Conservation (phyloP, 2,797 vertebrate species). For the Siniperca scherzeri region DNA sequence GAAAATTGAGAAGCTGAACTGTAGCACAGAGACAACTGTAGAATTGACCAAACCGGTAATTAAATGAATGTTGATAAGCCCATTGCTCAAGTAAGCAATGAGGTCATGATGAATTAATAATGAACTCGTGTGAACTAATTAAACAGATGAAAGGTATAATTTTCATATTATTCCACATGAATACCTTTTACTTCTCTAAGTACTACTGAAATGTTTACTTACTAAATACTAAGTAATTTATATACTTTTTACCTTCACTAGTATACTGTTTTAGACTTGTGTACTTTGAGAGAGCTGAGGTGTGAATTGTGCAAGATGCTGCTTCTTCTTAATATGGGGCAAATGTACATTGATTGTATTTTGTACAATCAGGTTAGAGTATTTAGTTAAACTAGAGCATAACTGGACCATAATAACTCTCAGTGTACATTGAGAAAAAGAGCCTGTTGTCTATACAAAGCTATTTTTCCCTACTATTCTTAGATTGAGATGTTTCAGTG, state of each 20-base stretch:
- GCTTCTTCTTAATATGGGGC: background rate
- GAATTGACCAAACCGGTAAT: background rate
- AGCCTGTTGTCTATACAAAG: background rate
- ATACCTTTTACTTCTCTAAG: background rate
- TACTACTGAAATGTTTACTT: background rate
- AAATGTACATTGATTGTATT: background rate
- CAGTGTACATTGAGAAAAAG: background rate
- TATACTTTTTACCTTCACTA: background rate
- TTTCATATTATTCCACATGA: background rate
- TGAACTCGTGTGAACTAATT: constrained; percentile 1
- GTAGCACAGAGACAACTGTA: background rate
- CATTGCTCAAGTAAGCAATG: background rate
- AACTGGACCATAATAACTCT: background rate
- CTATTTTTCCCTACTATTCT: background rate
- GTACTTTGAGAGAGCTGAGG: constrained; percentile 3
- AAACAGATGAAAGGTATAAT: background rate
- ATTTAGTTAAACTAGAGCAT: background rate
- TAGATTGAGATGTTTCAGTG: background rate
- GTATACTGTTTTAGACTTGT: background rate
- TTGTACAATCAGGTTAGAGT: background rate
- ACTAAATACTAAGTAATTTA: background rate
- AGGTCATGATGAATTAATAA: constrained; percentile 8
- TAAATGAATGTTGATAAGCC: background rate
- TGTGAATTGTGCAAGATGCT: background rate
- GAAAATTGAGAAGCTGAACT: background rate